Evolutionary conservation across 2,797 vertebrate genomes (phyloP), one percentile per base, ranked within the genome.

Genomic region (Hippoglossus hippoglossus): DNA sequence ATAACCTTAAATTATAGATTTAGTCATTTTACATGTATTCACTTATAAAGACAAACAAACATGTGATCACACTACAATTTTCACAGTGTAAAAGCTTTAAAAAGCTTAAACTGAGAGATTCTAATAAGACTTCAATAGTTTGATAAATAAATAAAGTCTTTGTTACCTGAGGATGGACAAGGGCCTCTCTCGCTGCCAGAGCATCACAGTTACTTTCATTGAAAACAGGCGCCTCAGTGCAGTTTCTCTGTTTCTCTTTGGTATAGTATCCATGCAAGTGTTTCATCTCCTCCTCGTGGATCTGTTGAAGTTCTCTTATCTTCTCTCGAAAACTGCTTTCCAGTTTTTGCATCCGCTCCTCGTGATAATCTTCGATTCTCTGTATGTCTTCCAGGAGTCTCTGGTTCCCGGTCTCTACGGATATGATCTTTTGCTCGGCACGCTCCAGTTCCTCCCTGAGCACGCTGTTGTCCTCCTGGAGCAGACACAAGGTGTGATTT

Each of bases 271-370:
- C 90, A 73, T 96, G 95, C 78, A 98, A 70, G 2, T 91, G 85
- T 63, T 93, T 91, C 89, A 98, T 95, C 84, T 99, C 97, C 51
- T 97, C 94, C 44, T 95, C 84, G 0, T 98, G 97, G 81, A 97
- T 94, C 10, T 87, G 85, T 77, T 96, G 96, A 67, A 97, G 92
- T 55, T 96, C 95, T 57, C 85, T 92, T 67, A 98, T 91, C 86
- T 97, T 97, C 62, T 92, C 92, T 69, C 97, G 96, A 82, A 96
- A 97, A 62, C 93, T 94, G 0, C 76, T 83, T 79, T 98, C 96
- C 57, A 97, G 89, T 7, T 85, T 94, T 57, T 95, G 92, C 75
- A 95, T 94, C 76, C 93, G 93, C 67, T 94, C 93, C 55, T 92
- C 47, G 0, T 96, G 95, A 52, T 86, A 87, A 31, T 56, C 87